Percentiles rank a stretch among this genome's conserved stretches.
phyloP scores from a whole-genome alignment of 2,888 invertebrate species.

The Entomobrya proxima region DNA sequence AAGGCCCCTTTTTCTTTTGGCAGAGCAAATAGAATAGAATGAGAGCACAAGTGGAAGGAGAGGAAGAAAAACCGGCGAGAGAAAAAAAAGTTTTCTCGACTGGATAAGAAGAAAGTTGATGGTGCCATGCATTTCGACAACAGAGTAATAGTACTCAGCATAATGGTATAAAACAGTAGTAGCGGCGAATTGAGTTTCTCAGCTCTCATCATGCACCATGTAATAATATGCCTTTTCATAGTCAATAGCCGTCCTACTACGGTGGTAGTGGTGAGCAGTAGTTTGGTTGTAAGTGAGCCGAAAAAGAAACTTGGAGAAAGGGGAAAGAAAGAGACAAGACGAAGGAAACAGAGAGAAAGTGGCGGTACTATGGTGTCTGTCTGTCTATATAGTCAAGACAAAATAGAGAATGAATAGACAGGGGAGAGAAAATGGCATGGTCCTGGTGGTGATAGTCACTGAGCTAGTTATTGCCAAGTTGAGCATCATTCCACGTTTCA shows the following conservation, averaged over 20 bases:
- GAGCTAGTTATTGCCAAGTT: constrained; percentile 44
- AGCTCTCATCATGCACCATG: constrained; percentile 16
- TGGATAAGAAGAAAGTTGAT: constrained; percentile 12
- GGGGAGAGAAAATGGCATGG: not conserved
- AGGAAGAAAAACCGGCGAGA: constrained; percentile 28
- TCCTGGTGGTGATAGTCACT: not conserved
- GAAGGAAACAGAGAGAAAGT: not conserved
- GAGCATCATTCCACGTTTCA: constrained; percentile 49
- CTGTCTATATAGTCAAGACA: not conserved
- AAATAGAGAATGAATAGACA: constrained; percentile 19
- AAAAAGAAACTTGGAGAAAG: not conserved
- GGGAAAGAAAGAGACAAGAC: not conserved
- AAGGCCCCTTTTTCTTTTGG: constrained; percentile 36
- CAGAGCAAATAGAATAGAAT: constrained; percentile 59
- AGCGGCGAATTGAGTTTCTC: constrained; percentile 57
- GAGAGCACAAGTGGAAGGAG: constrained; percentile 24
- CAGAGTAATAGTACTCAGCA: not conserved
- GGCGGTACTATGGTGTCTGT: not conserved
- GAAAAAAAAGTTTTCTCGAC: constrained; percentile 34
- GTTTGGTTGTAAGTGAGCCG: not conserved
- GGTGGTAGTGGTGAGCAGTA: not conserved
- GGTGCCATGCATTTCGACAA: constrained; percentile 21
- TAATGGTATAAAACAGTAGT: constrained; percentile 17
- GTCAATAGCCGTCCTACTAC: constrained; percentile 36
- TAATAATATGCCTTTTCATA: constrained; percentile 53